A percentile compares a stretch with the other conserved stretches of the same genome.
phyloP scores from a whole-genome alignment of 2,113 vertebrate genomes.

The Orthonyx spaldingii region DNA sequence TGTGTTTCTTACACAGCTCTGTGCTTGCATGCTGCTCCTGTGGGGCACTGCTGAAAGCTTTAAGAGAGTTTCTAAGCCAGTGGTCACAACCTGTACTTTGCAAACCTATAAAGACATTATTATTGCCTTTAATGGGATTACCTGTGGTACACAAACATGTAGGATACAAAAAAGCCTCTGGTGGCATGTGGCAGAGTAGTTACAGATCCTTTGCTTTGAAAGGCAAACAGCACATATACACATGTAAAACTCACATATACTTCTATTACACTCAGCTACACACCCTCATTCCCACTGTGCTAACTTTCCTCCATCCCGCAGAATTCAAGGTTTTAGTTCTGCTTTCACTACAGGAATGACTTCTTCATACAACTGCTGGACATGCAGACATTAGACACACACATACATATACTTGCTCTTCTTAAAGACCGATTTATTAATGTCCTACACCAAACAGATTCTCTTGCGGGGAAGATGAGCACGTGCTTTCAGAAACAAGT shows the following conservation, averaged over 20 bases:
- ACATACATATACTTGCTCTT: background rate
- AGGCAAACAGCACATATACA: background rate
- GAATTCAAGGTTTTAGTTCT: background rate
- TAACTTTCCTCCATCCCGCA: background rate
- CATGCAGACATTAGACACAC: background rate
- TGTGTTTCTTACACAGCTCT: background rate
- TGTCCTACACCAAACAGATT: background rate
- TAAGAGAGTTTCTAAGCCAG: background rate
- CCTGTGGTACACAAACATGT: background rate
- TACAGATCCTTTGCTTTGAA: background rate
- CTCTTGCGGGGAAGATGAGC: background rate
- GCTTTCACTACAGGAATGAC: background rate
- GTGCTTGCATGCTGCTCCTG: background rate
- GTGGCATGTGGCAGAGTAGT: background rate
- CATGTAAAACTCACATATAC: fast-evolving
- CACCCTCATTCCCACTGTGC: background rate
- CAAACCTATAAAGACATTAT: background rate
- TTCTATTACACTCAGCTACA: background rate
- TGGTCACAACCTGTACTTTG: background rate
- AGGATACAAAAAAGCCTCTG: background rate
- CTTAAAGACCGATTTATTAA: background rate
- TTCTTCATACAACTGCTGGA: background rate
- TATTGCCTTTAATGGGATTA: background rate
- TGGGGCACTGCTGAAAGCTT: background rate
- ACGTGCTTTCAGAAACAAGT: background rate